Conservation (phyloP, 2,888 invertebrate genomes). For the Mechanitis mazaeus region DNA sequence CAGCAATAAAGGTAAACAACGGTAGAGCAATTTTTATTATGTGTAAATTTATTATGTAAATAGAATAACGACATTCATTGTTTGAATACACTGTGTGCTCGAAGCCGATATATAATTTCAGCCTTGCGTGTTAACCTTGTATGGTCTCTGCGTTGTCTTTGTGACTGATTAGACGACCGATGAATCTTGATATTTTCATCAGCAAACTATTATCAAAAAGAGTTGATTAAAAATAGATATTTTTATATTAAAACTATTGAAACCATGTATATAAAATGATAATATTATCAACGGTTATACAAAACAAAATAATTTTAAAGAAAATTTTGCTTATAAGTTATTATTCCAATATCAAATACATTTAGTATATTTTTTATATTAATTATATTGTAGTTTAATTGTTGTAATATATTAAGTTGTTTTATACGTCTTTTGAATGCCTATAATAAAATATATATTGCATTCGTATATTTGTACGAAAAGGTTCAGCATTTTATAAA, state of each 20-base stretch:
- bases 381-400: no score
- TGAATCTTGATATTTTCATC: conserved; percentile 49
- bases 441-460: no score
- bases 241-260: not conserved
- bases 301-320: no score
- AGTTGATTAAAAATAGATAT: not conserved
- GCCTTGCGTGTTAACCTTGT: conserved; percentile 62
- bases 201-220: not conserved
- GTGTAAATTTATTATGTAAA: conserved; percentile 26
- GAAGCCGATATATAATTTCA: conserved; percentile 39
- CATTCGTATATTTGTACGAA: no score
- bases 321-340: no score
- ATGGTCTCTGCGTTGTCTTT: conserved; percentile 63
- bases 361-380: no score
- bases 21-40: conserved; percentile 9
- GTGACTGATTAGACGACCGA: conserved; percentile 37
- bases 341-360: no score
- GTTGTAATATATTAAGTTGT: no score
- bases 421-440: no score
- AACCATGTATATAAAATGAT: conserved; percentile 4
- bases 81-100: conserved; percentile 20
- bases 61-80: conserved; percentile 23
- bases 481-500: no score
- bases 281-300: no score
- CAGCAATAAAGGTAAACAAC: conserved; percentile 1